Conservation (phyloP, 2,113 vertebrate species). For the Indicator indicator region DNA sequence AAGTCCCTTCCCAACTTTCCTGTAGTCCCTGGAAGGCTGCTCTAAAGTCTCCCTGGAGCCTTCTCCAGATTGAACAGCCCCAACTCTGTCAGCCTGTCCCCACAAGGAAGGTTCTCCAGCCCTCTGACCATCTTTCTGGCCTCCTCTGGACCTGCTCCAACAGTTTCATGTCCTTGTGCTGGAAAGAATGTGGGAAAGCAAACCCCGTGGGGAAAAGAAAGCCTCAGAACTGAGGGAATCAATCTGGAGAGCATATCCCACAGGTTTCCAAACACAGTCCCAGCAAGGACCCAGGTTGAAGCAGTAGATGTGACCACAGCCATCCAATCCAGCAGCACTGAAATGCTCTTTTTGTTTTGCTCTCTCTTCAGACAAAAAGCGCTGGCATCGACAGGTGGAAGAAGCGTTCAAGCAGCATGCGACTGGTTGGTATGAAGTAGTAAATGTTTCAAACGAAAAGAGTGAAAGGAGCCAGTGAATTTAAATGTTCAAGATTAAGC, state of each 20-base stretch:
- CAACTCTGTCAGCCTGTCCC: no score
- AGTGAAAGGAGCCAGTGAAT: background rate
- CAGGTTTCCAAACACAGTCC: background rate
- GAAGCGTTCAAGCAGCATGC: conserved; percentile 96
- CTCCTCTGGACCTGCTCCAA: no score
- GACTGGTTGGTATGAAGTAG: conserved; percentile 92
- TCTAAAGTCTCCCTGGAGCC: no score
- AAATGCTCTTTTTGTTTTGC: conserved; percentile 12
- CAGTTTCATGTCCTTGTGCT: no score
- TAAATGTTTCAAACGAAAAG: background rate
- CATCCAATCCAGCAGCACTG: background rate
- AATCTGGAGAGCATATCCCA: fast-evolving
- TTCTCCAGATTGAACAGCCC: no score
- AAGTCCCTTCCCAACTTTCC: no score
- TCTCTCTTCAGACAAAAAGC: conserved; percentile 88
- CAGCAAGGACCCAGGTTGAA: background rate
- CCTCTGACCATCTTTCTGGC: no score
- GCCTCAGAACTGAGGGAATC: background rate
- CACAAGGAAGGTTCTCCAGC: no score
- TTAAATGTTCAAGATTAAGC: background rate
- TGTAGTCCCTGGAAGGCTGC: no score
- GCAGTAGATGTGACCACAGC: background rate
- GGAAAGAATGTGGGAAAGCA: no score
- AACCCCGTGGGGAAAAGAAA: background rate
- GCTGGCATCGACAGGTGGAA: conserved; percentile 93